These are phyloP conservation scores for Molossus molossus DNA, from an alignment of 2,797 vertebrate genomes.

Conservation along the genomic window DNA sequence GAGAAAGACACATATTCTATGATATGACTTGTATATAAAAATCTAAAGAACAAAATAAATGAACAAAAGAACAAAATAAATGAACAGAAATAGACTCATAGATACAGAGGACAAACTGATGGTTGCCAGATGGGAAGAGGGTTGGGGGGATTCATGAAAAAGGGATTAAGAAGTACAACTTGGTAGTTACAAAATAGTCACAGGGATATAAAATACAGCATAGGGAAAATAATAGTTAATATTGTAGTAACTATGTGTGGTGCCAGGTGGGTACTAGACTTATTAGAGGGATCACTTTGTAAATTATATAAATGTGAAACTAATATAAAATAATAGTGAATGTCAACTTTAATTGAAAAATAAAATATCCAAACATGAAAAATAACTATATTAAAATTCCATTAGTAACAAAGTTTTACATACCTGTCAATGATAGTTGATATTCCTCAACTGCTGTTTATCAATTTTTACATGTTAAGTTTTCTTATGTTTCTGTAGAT, in stretches of 20 bases:
- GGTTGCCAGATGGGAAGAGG: background rate
- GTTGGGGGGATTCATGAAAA: background rate
- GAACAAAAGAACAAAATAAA: background rate
- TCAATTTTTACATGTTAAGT: background rate
- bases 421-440: background rate
- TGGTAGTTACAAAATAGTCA: background rate
- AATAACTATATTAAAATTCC: background rate
- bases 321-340: background rate
- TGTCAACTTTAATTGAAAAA: background rate
- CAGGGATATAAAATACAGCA: background rate
- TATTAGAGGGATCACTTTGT: background rate
- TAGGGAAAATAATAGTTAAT: background rate
- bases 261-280: background rate
- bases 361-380: background rate
- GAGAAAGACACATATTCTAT: background rate
- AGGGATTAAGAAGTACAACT: background rate
- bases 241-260: background rate
- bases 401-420: slow-evolving; percentile 20
- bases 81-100: background rate
- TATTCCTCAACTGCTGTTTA: background rate
- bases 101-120: background rate
- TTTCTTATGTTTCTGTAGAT: slow-evolving; percentile 85
- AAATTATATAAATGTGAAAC: background rate
- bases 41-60: background rate
- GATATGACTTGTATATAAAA: background rate